A percentile compares a stretch with the other conserved stretches of the same genome.
phyloP scores from a whole-genome alignment of 1,140 invertebrate species.

The Heliconius congener region DNA sequence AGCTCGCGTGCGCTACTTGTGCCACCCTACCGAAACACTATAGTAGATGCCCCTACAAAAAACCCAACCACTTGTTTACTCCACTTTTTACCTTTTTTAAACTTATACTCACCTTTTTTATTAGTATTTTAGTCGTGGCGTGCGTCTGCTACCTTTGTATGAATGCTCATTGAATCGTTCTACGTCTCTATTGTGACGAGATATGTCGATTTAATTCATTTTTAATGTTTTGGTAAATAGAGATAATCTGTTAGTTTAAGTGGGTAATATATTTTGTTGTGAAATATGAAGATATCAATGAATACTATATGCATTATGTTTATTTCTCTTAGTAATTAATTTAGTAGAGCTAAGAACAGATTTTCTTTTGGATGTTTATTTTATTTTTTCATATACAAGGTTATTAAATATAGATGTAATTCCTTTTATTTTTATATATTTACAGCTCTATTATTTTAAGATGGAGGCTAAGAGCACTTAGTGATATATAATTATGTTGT shows the following conservation, averaged over 20 bases:
- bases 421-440: no score
- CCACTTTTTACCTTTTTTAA: slow-evolving; percentile 79
- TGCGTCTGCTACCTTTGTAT: slow-evolving; percentile 64
- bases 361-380: no score
- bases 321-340: neutral
- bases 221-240: slow-evolving; percentile 71
- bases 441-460: no score
- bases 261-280: neutral
- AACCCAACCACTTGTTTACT: slow-evolving; percentile 76
- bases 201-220: slow-evolving; percentile 63
- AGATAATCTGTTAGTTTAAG: slow-evolving; percentile 52
- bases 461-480: no score
- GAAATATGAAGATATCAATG: neutral
- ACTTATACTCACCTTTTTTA: slow-evolving; percentile 69
- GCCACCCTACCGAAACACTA: slow-evolving; percentile 65
- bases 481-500: no score
- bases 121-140: slow-evolving; percentile 67
- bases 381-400: no score
- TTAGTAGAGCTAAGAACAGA: no score
- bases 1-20: slow-evolving; percentile 65
- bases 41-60: slow-evolving; percentile 61
- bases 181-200: slow-evolving; percentile 61
- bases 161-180: slow-evolving; percentile 64
- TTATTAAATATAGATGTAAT: no score
- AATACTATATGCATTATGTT: neutral